These are phyloP conservation scores for Periplaneta americana DNA, from an alignment of 1,140 invertebrate genomes.

Conservation along the genomic window DNA sequence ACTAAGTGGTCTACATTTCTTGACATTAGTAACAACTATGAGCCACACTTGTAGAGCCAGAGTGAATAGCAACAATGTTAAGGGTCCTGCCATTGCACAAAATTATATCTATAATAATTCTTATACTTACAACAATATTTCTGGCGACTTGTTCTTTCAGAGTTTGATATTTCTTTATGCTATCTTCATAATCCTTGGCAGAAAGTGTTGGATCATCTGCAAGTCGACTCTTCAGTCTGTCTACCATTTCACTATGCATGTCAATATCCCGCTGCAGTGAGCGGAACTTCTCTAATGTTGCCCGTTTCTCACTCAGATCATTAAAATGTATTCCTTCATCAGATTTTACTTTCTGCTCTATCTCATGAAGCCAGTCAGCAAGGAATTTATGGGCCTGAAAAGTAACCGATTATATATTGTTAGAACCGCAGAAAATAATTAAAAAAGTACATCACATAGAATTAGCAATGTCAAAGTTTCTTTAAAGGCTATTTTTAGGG, in stretches of 20 bases:
- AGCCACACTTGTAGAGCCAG: too few species aligned
- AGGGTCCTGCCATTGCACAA: too few species aligned
- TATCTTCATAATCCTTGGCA: slow-evolving; percentile 60
- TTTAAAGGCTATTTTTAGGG: too few species aligned
- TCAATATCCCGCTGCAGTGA: slow-evolving; percentile 70
- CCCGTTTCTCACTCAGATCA: slow-evolving; percentile 86
- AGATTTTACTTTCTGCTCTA: slow-evolving; percentile 71
- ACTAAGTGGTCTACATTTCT: too few species aligned
- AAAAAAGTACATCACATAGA: too few species aligned
- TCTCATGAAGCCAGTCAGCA: slow-evolving; percentile 79
- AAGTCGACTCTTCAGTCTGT: slow-evolving; percentile 61
- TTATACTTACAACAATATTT: slow-evolving; percentile 50
- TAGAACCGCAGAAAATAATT: too few species aligned
- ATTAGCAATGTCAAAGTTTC: too few species aligned
- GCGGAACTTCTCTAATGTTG: slow-evolving; percentile 76
- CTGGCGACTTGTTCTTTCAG: slow-evolving; percentile 56
- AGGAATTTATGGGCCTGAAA: slow-evolving; percentile 60
- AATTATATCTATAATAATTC: not conserved
- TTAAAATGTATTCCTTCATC: slow-evolving; percentile 58
- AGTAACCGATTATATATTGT: too few species aligned
- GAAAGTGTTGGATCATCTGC: slow-evolving; percentile 58
- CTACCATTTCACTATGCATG: slow-evolving; percentile 66
- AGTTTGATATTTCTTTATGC: slow-evolving; percentile 62
- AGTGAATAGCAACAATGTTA: too few species aligned
- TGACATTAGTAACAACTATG: too few species aligned